phyloP scores from a whole-genome alignment of 2,888 invertebrate genomes.

The Caenorhabditis angaria region DNA sequence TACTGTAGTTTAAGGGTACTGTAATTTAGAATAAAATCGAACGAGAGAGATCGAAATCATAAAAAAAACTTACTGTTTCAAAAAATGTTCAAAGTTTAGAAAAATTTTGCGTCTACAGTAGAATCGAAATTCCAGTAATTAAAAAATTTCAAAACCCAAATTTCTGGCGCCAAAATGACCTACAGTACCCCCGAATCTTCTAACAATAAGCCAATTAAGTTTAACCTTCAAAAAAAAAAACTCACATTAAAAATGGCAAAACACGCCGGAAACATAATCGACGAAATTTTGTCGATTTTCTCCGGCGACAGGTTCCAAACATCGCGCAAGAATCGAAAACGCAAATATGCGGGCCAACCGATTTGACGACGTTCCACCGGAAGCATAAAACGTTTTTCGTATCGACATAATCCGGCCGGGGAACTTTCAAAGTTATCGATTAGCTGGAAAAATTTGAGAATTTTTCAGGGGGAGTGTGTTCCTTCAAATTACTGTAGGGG shows the following conservation, averaged over 20 bases:
- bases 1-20: no score
- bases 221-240: slow-evolving; percentile 2
- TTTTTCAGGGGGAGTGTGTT: not conserved
- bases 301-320: slow-evolving; percentile 62
- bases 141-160: no score
- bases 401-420: slow-evolving; percentile 54
- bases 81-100: no score
- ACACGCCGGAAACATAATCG: slow-evolving; percentile 67
- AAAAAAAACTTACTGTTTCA: no score
- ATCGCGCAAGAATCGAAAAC: slow-evolving; percentile 21
- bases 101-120: no score
- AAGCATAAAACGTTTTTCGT: slow-evolving; percentile 60
- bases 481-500: no score
- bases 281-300: slow-evolving; percentile 64
- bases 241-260: slow-evolving; percentile 72
- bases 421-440: slow-evolving; percentile 55
- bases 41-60: no score
- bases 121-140: no score
- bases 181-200: no score
- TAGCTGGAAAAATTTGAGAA: slow-evolving; percentile 23
- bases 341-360: slow-evolving; percentile 27
- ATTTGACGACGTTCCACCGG: slow-evolving; percentile 48
- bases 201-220: no score
- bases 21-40: no score
- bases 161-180: no score